Evolutionary conservation across 2,888 invertebrate species (phyloP).

Genomic region (Merodon equestris): DNA sequence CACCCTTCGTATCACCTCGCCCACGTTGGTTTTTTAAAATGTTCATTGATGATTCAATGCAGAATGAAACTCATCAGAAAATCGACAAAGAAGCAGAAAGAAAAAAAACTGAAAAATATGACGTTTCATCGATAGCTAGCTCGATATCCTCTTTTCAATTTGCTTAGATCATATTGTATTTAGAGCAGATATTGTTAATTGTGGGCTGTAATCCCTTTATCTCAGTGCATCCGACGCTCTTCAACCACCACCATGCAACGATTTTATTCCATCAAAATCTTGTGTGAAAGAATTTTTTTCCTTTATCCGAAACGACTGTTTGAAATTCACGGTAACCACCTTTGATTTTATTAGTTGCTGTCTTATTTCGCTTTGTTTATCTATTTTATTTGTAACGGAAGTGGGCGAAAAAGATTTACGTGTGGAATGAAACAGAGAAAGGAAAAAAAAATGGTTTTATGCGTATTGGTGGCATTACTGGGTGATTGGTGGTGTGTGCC

Average conservation of each 20-base stretch:
- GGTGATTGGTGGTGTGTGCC: not conserved
- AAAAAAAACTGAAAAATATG: slow-evolving; percentile 5
- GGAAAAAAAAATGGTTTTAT: slow-evolving; percentile 24
- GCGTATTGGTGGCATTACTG: slow-evolving; percentile 23
- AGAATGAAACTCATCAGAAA: not conserved
- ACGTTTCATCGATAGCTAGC: slow-evolving; percentile 24
- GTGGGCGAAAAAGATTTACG: slow-evolving; percentile 25
- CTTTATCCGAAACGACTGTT: too few relatives aligned
- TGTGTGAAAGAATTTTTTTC: too few relatives aligned
- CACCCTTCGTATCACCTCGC: slow-evolving; percentile 14
- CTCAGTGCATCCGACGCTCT: too few relatives aligned
- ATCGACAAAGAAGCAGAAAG: slow-evolving; percentile 15
- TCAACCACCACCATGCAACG: too few relatives aligned
- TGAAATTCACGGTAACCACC: not conserved
- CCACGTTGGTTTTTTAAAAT: not conserved
- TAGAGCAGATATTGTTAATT: too few relatives aligned
- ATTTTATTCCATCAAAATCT: too few relatives aligned
- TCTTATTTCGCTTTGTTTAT: slow-evolving; percentile 12
- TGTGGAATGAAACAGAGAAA: too few relatives aligned
- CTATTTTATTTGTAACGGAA: slow-evolving; percentile 47
- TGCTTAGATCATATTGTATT: too few relatives aligned
- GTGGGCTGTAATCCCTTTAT: too few relatives aligned
- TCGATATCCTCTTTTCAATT: slow-evolving; percentile 2
- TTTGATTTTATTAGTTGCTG: slow-evolving; percentile 15
- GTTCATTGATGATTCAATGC: slow-evolving; percentile 49